Evolutionary conservation across 92 coral and sea anemone species (phyloP).

Genomic region (Galaxea fascicularis): DNA sequence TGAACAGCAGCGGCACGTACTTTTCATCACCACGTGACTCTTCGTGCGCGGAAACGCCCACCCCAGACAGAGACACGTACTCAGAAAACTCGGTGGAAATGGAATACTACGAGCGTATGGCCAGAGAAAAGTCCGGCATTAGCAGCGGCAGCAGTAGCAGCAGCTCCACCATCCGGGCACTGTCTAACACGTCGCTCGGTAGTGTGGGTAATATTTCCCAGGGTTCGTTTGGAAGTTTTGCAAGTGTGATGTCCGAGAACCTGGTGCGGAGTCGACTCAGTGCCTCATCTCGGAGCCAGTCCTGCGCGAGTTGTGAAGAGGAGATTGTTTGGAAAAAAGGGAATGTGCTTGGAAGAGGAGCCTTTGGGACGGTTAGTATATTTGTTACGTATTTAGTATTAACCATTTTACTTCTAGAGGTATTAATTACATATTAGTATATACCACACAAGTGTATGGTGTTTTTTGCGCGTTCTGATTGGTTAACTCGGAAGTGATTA

Average conservation of each 20-base stretch:
- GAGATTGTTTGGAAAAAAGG: conserved; percentile 98
- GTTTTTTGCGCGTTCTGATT: too few relatives aligned
- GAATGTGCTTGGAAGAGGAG: conserved; percentile 93
- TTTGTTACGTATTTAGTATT: too few relatives aligned
- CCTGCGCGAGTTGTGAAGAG: conserved; percentile 83
- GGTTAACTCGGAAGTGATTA: too few relatives aligned
- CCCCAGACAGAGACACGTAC: conserved; percentile 40
- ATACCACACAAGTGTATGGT: too few relatives aligned
- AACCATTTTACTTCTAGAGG: background rate
- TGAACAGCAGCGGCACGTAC: conserved; percentile 74
- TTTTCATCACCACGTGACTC: conserved; percentile 74
- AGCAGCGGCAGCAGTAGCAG: conserved; percentile 58
- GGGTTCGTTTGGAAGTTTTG: conserved; percentile 60
- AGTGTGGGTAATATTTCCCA: conserved; percentile 51
- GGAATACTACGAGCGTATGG: conserved; percentile 52
- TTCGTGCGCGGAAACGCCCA: conserved; percentile 52
- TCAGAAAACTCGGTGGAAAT: conserved; percentile 75
- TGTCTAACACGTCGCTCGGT: conserved; percentile 35
- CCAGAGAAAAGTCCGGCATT: conserved; percentile 37
- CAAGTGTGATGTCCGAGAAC: conserved; percentile 16
- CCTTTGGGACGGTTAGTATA: conserved; percentile 91
- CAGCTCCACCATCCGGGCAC: conserved; percentile 66
- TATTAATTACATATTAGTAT: background rate
- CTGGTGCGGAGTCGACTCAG: conserved; percentile 80
- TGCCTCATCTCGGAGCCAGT: conserved; percentile 60